Evolutionary conservation across 2,113 vertebrate species (phyloP).

Genomic region (Ciconia maguari): DNA sequence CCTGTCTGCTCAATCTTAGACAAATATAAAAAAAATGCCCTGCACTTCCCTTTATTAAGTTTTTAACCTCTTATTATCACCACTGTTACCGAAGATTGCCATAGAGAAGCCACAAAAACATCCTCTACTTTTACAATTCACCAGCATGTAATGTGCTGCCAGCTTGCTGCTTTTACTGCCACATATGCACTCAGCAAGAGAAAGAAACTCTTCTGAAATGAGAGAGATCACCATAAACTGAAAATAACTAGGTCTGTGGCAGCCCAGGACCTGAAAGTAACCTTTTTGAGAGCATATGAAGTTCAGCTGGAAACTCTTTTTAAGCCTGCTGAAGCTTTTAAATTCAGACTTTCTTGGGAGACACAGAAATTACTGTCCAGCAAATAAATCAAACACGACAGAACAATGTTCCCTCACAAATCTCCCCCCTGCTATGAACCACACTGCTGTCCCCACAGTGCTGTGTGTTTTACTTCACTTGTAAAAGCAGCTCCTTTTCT

Average conservation of each 20-base stretch:
- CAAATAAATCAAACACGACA: neutral
- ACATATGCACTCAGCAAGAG: neutral
- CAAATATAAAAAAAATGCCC: neutral
- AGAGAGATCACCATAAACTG: neutral
- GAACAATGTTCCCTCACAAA: neutral
- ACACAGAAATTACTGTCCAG: neutral
- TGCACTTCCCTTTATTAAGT: fast-evolving
- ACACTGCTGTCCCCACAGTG: fast-evolving
- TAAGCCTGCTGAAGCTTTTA: neutral
- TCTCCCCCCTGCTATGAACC: neutral
- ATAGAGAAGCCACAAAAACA: neutral
- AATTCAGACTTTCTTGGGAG: neutral
- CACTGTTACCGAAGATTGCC: neutral
- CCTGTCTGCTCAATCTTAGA: neutral
- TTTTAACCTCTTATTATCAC: neutral
- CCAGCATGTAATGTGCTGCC: neutral
- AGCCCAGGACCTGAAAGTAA: neutral
- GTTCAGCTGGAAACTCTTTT: neutral
- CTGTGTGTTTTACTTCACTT: neutral
- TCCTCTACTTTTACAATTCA: neutral
- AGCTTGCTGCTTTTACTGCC: neutral
- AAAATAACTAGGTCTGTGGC: neutral
- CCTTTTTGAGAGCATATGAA: neutral
- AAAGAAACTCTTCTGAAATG: neutral
- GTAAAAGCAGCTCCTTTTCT: neutral